Evolutionary conservation across 2,888 invertebrate genomes (phyloP).

Genomic region (Rhagophthalmus giganteus): DNA sequence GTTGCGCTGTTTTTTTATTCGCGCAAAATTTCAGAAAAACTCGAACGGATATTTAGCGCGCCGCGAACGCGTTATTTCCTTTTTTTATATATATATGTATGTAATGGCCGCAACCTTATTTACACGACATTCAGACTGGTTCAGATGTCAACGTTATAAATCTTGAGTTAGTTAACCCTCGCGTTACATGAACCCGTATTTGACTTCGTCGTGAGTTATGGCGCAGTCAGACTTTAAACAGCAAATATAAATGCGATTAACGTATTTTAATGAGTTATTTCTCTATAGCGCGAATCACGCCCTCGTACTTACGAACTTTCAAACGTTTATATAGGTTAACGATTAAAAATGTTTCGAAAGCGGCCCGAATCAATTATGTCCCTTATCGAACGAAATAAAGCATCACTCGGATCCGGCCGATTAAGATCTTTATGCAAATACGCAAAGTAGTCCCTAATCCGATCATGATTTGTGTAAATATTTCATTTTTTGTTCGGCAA

Average conservation of each 20-base stretch:
- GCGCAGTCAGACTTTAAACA: conserved; percentile 46
- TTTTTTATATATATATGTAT: no score
- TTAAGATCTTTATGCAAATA: conserved; percentile 40
- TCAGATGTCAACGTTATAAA: conserved; percentile 51
- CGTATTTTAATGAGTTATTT: conserved; percentile 49
- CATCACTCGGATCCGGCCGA: conserved; percentile 32
- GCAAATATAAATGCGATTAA: conserved; percentile 53
- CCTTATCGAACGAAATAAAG: conserved; percentile 20
- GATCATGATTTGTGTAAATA: conserved; percentile 32
- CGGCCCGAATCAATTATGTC: conserved; percentile 13
- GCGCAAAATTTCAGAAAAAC: no score
- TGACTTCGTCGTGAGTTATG: conserved; percentile 53
- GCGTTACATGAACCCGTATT: conserved; percentile 45
- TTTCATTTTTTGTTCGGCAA: conserved; percentile 24
- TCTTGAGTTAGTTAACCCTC: conserved; percentile 51
- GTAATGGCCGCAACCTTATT: conserved; percentile 38
- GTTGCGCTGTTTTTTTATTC: no score
- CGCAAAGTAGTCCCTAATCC: conserved; percentile 29
- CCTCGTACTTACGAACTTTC: no score
- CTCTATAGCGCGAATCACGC: conserved; percentile 10
- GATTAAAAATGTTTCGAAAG: background rate
- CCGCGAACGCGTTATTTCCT: no score
- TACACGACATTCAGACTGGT: conserved; percentile 46
- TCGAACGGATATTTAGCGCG: no score
- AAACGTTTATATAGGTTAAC: conserved; percentile 2